Evolutionary conservation across 2,797 vertebrate genomes (phyloP), one percentile per base, ranked within the genome.

Genomic region (Phoxinus dragarum): DNA sequence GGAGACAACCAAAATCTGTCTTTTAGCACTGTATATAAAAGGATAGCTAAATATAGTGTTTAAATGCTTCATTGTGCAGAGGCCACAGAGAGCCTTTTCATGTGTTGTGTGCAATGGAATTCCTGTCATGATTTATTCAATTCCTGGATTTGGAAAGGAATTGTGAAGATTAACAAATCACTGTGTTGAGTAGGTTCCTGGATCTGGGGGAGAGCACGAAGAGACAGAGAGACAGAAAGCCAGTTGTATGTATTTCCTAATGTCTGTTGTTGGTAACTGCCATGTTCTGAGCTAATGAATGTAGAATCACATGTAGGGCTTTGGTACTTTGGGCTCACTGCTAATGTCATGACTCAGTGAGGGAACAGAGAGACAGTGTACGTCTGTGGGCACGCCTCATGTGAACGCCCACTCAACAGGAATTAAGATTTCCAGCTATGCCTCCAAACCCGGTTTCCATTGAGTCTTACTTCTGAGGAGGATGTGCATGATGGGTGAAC

Each of bases 61-160:
- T 86, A 89, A 90, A 84, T 86, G 90, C 89, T 89, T 91, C 92
- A 93, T 94, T 95, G 93, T 94, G 90, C 84, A 23, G 9, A 5
- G 9, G 72, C 42, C 78, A 96, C 95, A 96, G 94, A 90, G 92
- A 90, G 81, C 59, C 90, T 85, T 93, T 96, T 95, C 92, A 95
- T 94, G 78, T 89, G 83, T 64, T 85, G 88, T 64, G 86, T 82
- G 88, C 85, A 83, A 89, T 36, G 77, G 89, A 92, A 95, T 94
- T 95, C 93, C 91, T 89, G 47, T 69, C 73, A 74, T 75, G 91
- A 94, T 92, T 90, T 92, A 94, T 93, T 93, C 81, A 73, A 88
- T 92, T 92, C 78, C 81, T 7, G 69, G 88, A 90, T 90, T 90
- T 90, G 86, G 89, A 91, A 92, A 88, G 88, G 85, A 92, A 90